Conservation (phyloP, 1,140 invertebrate genomes). For the Drosophila pseudoobscura region DNA sequence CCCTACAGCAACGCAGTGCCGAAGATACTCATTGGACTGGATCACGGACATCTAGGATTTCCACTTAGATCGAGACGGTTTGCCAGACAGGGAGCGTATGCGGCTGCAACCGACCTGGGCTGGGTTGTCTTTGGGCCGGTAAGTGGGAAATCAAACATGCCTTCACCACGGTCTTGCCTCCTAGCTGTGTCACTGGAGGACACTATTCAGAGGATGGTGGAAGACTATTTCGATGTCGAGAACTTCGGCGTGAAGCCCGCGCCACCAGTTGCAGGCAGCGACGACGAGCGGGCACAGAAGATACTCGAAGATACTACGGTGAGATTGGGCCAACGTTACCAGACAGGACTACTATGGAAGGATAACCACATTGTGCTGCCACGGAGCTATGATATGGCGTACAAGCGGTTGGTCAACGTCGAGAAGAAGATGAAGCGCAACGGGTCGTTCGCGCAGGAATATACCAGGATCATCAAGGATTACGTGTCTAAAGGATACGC, state of each 20-base stretch:
- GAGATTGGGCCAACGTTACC: too few relatives aligned
- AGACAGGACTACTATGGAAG: too few relatives aligned
- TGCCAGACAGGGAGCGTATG: background rate
- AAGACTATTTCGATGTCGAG: too few relatives aligned
- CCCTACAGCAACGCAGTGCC: too few relatives aligned
- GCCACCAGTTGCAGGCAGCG: too few relatives aligned
- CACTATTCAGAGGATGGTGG: too few relatives aligned
- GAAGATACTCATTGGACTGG: too few relatives aligned
- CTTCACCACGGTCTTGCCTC: background rate
- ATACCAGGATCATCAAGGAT: conserved; percentile 3
- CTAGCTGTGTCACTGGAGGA: conserved; percentile 16
- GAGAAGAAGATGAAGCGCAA: conserved; percentile 11
- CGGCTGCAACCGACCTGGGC: conserved; percentile 3
- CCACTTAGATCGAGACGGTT: background rate
- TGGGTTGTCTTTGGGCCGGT: background rate
- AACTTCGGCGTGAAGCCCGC: too few relatives aligned
- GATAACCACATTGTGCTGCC: too few relatives aligned
- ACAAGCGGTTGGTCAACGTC: conserved; percentile 9
- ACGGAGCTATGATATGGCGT: background rate
- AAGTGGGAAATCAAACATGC: conserved; percentile 4
- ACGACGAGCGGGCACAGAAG: too few relatives aligned
- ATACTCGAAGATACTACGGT: too few relatives aligned
- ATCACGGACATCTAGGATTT: conserved; percentile 1
- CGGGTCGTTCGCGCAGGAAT: background rate
- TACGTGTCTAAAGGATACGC: conserved; percentile 11